Evolutionary conservation across 2,888 invertebrate species (phyloP).

Genomic region (Hoplodrina blanda): DNA sequence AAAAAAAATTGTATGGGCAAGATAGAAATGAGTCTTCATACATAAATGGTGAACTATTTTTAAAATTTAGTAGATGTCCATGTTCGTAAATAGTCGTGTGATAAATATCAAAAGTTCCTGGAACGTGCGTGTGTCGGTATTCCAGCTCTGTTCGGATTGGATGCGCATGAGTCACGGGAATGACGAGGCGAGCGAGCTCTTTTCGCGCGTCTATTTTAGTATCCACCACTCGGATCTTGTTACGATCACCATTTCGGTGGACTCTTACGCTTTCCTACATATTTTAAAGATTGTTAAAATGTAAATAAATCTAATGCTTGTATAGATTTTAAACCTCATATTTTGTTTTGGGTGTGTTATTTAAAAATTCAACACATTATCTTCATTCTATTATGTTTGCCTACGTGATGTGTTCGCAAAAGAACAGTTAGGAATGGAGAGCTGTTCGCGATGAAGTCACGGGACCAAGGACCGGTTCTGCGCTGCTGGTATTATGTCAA

Average conservation of each 20-base stretch:
- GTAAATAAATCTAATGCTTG: slow-evolving; percentile 20
- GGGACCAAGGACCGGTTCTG: slow-evolving; percentile 57
- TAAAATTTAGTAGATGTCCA: slow-evolving; percentile 24
- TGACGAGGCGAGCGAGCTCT: slow-evolving; percentile 69
- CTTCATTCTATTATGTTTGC: slow-evolving; percentile 15
- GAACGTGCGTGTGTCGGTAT: slow-evolving; percentile 61
- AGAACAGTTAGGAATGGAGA: slow-evolving; percentile 56
- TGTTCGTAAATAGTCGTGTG: slow-evolving; percentile 60
- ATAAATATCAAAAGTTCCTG: slow-evolving; percentile 65
- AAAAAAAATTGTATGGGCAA: no score
- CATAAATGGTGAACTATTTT: slow-evolving; percentile 13
- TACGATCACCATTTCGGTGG: slow-evolving; percentile 84
- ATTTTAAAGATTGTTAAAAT: slow-evolving; percentile 34
- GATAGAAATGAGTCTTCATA: neutral
- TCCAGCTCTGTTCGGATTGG: slow-evolving; percentile 66
- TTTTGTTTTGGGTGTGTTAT: neutral
- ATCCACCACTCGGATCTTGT: slow-evolving; percentile 81
- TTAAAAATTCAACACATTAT: neutral
- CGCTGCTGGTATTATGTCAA: slow-evolving; percentile 43
- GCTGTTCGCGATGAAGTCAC: slow-evolving; percentile 38
- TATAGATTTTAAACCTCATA: slow-evolving; percentile 6
- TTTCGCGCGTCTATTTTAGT: slow-evolving; percentile 77
- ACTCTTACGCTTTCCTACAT: slow-evolving; percentile 60
- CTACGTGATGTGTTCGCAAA: slow-evolving; percentile 21
- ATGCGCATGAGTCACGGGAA: slow-evolving; percentile 68